Evolutionary conservation across 1,140 invertebrate species (phyloP).

Genomic region (Rhopalosiphum maidis): DNA sequence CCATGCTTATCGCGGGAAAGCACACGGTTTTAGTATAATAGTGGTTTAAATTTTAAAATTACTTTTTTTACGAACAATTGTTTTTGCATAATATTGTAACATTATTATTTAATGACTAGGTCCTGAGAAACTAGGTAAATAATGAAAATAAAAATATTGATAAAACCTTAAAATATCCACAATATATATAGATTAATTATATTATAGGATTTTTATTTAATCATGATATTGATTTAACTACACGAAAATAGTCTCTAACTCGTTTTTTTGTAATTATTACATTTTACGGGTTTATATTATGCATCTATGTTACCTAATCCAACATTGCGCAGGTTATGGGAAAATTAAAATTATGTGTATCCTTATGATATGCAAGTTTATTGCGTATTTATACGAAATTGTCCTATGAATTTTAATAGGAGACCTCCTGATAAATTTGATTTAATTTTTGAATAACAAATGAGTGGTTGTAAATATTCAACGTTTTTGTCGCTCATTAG

Average conservation of each 20-base stretch:
- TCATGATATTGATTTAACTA: background rate
- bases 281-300: background rate
- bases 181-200: background rate
- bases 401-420: slow-evolving; percentile 31
- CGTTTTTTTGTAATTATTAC: background rate
- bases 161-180: background rate
- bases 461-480: slow-evolving; percentile 30
- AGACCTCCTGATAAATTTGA: background rate
- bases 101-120: background rate
- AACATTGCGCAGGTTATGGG: too few species aligned
- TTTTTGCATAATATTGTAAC: background rate
- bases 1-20: background rate
- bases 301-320: background rate
- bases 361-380: background rate
- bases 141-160: background rate
- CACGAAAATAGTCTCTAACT: background rate
- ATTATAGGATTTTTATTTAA: background rate
- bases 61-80: background rate
- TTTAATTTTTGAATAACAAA: slow-evolving; percentile 42
- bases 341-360: background rate
- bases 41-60: background rate
- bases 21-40: background rate
- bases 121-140: background rate
- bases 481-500: slow-evolving; percentile 17
- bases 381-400: background rate